Base-by-base conservation (phyloP, 1,140 invertebrate genomes). In the Eciton burchellii region DNA sequence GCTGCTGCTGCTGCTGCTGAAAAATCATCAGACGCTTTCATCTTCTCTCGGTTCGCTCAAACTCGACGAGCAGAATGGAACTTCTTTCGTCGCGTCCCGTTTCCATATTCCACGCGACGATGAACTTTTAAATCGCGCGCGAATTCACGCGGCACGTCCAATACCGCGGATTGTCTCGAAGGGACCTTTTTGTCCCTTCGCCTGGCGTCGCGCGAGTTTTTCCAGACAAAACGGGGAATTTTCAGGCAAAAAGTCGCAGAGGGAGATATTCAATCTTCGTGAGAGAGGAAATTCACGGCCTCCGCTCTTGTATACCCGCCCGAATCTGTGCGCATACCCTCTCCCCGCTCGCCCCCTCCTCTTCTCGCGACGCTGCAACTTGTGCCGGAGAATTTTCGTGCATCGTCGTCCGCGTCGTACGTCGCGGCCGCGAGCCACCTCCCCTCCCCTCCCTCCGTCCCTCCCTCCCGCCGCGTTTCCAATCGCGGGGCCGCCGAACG, bases 71-170 rank as follows among this genome's bases (percentile, higher is more conserved):
- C 56, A 43, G 49, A 79, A 77, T 24, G 54, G 29, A 79, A 70
- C 70, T 79, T 21, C 3, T 11, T 79, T 70, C 19, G 19, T 16
- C 21, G 12, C 43, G 14, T 21, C 26, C 14, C 49, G 56, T 79
- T 70, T 79, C 35, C 49, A 79, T 70, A 70, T 70, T 68, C 12
- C 41, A 29, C n/a, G n/a, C n/a, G n/a, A 45, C 49, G 35, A 68
- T 54, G 29, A n/a, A 76, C 56, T 79, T 56, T 68, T 68, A 70
- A 79, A 79, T 35, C 43, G 35, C 47, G 49, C 8, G 16, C 47
- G 35, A 70, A 63, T 57, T 35, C 0, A 68, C 21, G 16, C 19
- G 41, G 56, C 47, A 11, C 16, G 16, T 29, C 16, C 43, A 24
- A 16, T 47, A n/a, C n/a, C 70, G 43, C 45, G 9, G 26, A n/a